Conservation (phyloP, 2,113 vertebrate species). For the Pangasianodon hypophthalmus region DNA sequence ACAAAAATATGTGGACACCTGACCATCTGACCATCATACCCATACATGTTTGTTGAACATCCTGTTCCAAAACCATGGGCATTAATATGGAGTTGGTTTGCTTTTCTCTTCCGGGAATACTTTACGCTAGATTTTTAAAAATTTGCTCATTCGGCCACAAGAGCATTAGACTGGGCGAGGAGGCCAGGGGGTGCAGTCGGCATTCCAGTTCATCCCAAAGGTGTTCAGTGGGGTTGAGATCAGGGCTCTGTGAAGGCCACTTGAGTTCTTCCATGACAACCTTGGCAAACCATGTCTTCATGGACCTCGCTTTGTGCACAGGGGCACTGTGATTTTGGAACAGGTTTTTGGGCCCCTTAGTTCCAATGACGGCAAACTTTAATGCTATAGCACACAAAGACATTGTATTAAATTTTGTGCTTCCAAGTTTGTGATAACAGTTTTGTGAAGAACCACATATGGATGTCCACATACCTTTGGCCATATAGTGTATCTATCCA, state of each 20-base stretch:
- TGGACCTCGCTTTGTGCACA: not conserved
- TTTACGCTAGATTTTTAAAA: no score
- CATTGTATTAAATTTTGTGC: not conserved
- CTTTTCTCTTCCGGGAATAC: not conserved
- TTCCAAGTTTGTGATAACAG: not conserved
- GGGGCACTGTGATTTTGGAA: not conserved
- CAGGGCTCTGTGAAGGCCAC: not conserved
- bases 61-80: not conserved
- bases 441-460: not conserved
- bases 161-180: not conserved
- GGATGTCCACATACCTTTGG: not conserved
- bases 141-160: not conserved
- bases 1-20: not conserved
- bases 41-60: not conserved
- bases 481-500: not conserved
- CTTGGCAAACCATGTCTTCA: not conserved
- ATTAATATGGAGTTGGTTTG: not conserved
- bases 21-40: not conserved
- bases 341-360: not conserved
- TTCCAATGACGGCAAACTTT: not conserved
- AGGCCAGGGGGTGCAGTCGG: not conserved
- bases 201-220: not conserved
- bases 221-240: not conserved
- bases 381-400: not conserved
- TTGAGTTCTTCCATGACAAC: not conserved